Conservation (phyloP, 2,888 invertebrate species). For the Heteropelma amictum region DNA sequence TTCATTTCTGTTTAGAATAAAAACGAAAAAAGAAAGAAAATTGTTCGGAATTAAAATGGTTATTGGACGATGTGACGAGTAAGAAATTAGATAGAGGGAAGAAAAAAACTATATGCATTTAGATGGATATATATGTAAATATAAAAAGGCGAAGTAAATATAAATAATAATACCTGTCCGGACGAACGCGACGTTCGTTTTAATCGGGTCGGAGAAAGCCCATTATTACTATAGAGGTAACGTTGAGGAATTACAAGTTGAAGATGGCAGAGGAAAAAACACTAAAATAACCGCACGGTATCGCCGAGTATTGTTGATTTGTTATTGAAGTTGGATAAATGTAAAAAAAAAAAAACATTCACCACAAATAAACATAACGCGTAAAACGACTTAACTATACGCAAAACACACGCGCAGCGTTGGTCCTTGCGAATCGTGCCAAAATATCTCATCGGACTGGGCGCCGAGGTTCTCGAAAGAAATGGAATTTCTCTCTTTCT, state of each 20-base stretch:
- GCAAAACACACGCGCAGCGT: conserved; percentile 47
- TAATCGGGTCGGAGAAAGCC: conserved; percentile 45
- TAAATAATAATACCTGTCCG: conserved; percentile 62
- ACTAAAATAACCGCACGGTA: conserved; percentile 55
- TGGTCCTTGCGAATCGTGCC: conserved; percentile 73
- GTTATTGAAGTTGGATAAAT: conserved; percentile 50
- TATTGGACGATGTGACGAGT: conserved; percentile 51
- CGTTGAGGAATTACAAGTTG: conserved; percentile 34
- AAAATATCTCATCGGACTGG: conserved; percentile 68
- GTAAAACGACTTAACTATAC: conserved; percentile 19
- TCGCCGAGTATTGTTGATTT: conserved; percentile 55
- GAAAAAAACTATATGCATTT: conserved; percentile 67
- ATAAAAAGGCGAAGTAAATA: conserved; percentile 53
- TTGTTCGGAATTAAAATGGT: conserved; percentile 28
- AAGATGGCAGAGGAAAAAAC: conserved; percentile 34
- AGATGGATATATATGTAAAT: conserved; percentile 67
- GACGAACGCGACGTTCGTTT: conserved; percentile 31
- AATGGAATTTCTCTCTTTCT: background rate
- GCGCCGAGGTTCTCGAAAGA: conserved; percentile 16
- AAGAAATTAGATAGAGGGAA: conserved; percentile 46
- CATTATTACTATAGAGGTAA: conserved; percentile 48
- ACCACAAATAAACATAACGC: conserved; percentile 45
- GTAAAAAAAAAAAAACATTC: conserved; percentile 31
- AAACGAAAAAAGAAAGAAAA: conserved; percentile 31
- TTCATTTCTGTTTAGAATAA: conserved; percentile 24